Evolutionary conservation across 2,113 vertebrate species (phyloP).

Genomic region (Cephalopholis sonnerati): DNA sequence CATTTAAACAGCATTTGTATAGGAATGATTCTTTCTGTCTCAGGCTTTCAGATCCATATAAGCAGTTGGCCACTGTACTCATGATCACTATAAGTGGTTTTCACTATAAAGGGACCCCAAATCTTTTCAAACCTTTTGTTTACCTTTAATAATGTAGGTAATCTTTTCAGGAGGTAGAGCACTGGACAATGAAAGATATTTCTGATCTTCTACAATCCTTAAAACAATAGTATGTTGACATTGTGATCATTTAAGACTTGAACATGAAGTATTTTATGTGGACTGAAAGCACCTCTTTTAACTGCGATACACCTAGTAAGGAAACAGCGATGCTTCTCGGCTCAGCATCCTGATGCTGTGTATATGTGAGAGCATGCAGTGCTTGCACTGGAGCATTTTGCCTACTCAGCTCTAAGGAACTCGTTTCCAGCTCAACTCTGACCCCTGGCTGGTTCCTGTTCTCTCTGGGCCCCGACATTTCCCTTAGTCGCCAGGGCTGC

Average conservation of each 20-base stretch:
- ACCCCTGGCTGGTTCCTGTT: constrained; percentile 17
- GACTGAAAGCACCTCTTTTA: background rate
- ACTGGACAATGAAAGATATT: too few species aligned
- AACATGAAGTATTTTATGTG: background rate
- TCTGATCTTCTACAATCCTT: background rate
- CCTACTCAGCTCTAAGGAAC: background rate
- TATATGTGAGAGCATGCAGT: background rate
- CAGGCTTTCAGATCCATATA: too few species aligned
- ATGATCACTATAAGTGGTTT: too few species aligned
- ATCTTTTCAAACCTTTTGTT: too few species aligned
- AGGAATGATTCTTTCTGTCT: too few species aligned
- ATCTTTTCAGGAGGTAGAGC: too few species aligned
- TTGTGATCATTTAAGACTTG: background rate
- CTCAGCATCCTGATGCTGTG: background rate
- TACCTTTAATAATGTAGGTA: too few species aligned
- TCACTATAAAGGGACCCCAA: too few species aligned
- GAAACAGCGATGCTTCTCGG: background rate
- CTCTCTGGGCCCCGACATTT: background rate
- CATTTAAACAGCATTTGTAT: too few species aligned
- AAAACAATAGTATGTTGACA: background rate
- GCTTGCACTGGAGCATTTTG: background rate
- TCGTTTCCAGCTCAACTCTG: constrained; percentile 16
- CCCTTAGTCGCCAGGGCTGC: background rate
- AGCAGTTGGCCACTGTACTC: too few species aligned
- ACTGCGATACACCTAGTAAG: background rate